phyloP scores from a whole-genome alignment of 1,140 invertebrate genomes.

The Doryteuthis pealeii region DNA sequence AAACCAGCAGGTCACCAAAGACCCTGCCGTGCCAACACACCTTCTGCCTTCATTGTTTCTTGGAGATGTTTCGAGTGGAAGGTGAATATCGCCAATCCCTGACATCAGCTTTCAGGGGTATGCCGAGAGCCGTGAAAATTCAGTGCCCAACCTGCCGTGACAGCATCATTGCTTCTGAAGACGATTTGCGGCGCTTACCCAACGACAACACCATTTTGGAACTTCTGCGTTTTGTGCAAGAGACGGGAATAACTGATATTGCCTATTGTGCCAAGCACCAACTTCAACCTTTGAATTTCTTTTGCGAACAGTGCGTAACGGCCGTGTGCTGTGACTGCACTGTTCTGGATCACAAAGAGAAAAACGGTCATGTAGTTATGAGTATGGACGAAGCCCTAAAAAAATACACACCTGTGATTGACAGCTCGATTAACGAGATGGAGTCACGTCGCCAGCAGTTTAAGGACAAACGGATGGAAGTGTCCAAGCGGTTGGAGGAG shows the following conservation, averaged over 20 bases:
- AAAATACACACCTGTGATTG: conserved; percentile 51
- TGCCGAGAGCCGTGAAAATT: conserved; percentile 53
- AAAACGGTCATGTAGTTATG: conserved; percentile 48
- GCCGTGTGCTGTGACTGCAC: conserved; percentile 56
- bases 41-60: conserved; percentile 64
- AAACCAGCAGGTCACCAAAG: conserved; percentile 50
- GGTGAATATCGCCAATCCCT: conserved; percentile 50
- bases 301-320: conserved; percentile 52
- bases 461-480: conserved; percentile 35
- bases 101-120: conserved; percentile 47
- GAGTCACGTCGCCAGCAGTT: conserved; percentile 30
- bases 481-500: conserved; percentile 43
- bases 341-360: conserved; percentile 54
- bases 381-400: conserved; percentile 51
- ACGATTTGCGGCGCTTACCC: conserved; percentile 46
- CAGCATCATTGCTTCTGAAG: conserved; percentile 81
- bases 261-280: conserved; percentile 52
- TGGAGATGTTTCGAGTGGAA: conserved; percentile 53
- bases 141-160: conserved; percentile 83
- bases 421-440: conserved; percentile 46
- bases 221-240: conserved; percentile 43
- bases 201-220: conserved; percentile 53
- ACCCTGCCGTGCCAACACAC: conserved; percentile 57
- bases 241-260: conserved; percentile 42
- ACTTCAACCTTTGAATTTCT: conserved; percentile 55